Percentiles rank a stretch among this genome's conserved stretches.
Conservation (phyloP, 2,113 vertebrate genomes). For the Cnemophilus loriae region DNA sequence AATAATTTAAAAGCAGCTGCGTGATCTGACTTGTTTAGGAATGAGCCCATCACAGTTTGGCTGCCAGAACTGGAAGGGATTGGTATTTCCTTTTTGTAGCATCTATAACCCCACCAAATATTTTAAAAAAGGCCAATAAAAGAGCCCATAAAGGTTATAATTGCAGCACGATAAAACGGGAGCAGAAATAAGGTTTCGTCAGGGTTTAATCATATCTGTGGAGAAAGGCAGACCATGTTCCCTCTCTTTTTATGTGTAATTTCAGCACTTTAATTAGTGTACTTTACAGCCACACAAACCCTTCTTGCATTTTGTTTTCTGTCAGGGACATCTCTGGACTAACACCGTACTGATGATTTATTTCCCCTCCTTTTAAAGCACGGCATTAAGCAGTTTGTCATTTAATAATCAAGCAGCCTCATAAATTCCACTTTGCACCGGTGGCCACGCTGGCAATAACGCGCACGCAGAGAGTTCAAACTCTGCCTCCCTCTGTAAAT, state of each 20-base stretch:
- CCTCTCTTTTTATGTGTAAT: not conserved
- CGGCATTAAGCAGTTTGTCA: not conserved
- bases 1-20: not conserved
- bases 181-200: not conserved
- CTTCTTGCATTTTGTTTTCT: not conserved
- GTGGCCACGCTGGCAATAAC: not conserved
- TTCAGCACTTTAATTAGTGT: slow-evolving; percentile 1
- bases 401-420: not conserved
- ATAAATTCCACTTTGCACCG: not conserved
- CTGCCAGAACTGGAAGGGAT: not conserved
- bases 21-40: not conserved
- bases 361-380: not conserved
- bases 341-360: not conserved
- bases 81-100: not conserved
- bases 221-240: not conserved
- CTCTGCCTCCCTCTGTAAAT: not conserved
- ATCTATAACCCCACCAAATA: not conserved
- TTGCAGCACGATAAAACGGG: not conserved
- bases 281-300: not conserved
- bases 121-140: not conserved
- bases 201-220: not conserved
- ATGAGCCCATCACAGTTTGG: not conserved
- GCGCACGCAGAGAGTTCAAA: not conserved
- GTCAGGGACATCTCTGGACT: not conserved
- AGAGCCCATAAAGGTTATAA: not conserved